phyloP scores from a whole-genome alignment of 1,140 invertebrate species.

The Branchinecta lindahli region DNA sequence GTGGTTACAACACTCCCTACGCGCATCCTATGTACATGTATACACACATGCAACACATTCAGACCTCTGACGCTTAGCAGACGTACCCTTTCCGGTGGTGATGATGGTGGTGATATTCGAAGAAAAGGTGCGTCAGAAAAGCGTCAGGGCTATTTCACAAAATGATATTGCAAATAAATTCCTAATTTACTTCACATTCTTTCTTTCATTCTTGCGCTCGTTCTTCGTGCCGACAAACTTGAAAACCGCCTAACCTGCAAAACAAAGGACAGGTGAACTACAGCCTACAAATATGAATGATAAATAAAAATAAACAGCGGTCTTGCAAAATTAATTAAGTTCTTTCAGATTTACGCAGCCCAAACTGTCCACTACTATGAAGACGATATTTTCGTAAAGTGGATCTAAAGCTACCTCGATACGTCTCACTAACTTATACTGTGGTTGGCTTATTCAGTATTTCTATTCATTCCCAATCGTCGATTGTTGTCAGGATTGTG shows the following conservation, averaged over 20 bases:
- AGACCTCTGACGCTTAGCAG: not conserved
- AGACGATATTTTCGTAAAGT: no score
- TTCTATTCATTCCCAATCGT: no score
- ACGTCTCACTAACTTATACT: no score
- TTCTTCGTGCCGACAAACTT: not conserved
- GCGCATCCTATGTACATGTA: not conserved
- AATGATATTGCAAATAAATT: not conserved
- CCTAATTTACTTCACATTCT: not conserved
- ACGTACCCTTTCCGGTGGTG: not conserved
- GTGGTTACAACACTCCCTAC: no score
- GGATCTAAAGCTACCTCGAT: no score
- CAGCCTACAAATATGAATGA: not conserved
- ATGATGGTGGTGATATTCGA: not conserved
- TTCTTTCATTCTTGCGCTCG: not conserved
- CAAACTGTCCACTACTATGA: no score
- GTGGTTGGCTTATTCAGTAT: no score
- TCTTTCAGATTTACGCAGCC: not conserved
- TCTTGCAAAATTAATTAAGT: not conserved
- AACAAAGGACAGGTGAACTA: not conserved
- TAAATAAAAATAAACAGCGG: not conserved
- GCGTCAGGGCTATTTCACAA: not conserved
- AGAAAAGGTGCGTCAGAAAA: not conserved
- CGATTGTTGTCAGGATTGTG: no score
- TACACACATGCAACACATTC: conserved; percentile 8
- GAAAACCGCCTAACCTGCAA: not conserved